phyloP scores from a whole-genome alignment of 92 coral and sea anemone genomes.

The Micromussa lordhowensis region DNA sequence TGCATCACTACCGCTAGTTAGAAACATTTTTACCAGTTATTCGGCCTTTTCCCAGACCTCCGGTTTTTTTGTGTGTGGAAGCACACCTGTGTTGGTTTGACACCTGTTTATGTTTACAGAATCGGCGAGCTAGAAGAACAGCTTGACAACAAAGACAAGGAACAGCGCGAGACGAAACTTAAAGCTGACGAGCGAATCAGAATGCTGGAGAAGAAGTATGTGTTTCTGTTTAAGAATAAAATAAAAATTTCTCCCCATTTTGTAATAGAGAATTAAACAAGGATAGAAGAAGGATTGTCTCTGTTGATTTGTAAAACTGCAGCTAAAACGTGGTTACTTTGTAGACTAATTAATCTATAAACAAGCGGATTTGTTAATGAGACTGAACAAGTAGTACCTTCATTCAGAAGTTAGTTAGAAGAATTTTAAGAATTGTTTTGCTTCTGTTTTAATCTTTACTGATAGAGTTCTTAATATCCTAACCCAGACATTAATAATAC shows the following conservation, averaged over 20 bases:
- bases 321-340: too few relatives aligned
- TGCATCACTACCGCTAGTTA: too few relatives aligned
- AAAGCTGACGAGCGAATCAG: constrained; percentile 68
- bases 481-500: neutral
- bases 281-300: too few relatives aligned
- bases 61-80: neutral
- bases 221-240: neutral
- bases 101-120: constrained; percentile 37
- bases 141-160: constrained; percentile 70
- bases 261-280: too few relatives aligned
- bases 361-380: too few relatives aligned
- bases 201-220: constrained; percentile 75
- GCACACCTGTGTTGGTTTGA: neutral
- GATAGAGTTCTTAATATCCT: neutral
- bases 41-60: neutral
- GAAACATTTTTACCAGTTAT: neutral
- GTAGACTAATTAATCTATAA: too few relatives aligned
- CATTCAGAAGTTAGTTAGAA: neutral
- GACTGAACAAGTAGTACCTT: too few relatives aligned
- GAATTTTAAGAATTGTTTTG: too few relatives aligned
- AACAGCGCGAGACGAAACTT: constrained; percentile 51
- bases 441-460: neutral
- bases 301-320: too few relatives aligned
- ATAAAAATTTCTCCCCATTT: neutral
- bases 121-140: constrained; percentile 68